Percentiles rank a stretch among this genome's conserved stretches.
These are phyloP conservation scores for Onychomys leucogaster DNA, from an alignment of 2,797 vertebrate species.

Conservation along the genomic window DNA sequence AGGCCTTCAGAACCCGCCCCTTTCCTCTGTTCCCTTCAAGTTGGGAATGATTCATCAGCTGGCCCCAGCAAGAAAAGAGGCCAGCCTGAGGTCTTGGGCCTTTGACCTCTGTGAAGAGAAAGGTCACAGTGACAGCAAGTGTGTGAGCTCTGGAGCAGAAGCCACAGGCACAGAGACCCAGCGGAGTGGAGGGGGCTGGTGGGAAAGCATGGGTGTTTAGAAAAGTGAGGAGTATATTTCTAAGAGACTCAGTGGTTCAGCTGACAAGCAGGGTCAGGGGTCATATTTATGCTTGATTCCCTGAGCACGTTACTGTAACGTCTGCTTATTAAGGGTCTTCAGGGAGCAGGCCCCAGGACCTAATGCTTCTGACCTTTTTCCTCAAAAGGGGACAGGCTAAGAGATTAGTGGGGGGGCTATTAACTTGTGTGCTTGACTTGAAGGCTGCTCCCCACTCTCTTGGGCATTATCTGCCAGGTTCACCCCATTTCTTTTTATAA, in stretches of 20 bases:
- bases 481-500: constrained; percentile 81
- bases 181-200: constrained; percentile 91
- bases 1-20: constrained; percentile 94
- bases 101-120: constrained; percentile 96
- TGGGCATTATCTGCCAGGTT: constrained; percentile 76
- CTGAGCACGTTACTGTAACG: constrained; percentile 98
- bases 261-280: constrained; percentile 96
- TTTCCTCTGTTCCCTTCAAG: constrained; percentile 93
- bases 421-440: constrained; percentile 87
- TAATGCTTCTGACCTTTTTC: constrained; percentile 92
- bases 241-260: constrained; percentile 95
- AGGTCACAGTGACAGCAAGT: constrained; percentile 94
- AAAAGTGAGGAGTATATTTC: constrained; percentile 97
- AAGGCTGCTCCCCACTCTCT: constrained; percentile 73
- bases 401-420: constrained; percentile 89
- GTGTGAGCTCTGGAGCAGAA: constrained; percentile 91
- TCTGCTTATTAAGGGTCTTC: constrained; percentile 95
- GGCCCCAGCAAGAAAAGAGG: constrained; percentile 96
- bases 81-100: constrained; percentile 94
- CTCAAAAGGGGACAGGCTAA: constrained; percentile 84
- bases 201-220: constrained; percentile 97
- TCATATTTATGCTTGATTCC: constrained; percentile 95
- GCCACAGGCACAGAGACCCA: constrained; percentile 90
- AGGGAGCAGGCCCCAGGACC: constrained; percentile 89
- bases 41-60: constrained; percentile 96